These are phyloP conservation scores for Caenorhabditis sp. DNA, from an alignment of 2,888 invertebrate species.

Conservation along the genomic window DNA sequence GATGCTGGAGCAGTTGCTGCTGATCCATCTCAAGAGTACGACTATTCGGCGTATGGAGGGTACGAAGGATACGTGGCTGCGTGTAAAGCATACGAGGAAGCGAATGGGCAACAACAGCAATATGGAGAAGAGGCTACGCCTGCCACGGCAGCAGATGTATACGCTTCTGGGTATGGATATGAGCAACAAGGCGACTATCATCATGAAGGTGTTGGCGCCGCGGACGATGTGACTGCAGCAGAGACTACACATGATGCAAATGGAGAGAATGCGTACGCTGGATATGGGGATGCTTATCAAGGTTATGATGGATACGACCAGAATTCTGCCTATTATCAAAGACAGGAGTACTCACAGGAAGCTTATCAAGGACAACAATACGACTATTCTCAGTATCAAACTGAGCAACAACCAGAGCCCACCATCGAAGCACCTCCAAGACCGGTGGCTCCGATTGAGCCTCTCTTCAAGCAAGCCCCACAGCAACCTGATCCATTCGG, in stretches of 20 bases:
- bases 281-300: constrained; percentile 48
- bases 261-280: constrained; percentile 28
- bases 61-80: constrained; percentile 65
- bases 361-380: constrained; percentile 31
- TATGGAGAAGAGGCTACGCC: constrained; percentile 1
- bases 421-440: background rate
- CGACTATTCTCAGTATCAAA: constrained; percentile 33
- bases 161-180: constrained; percentile 46
- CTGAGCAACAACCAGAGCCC: constrained; percentile 1
- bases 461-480: constrained; percentile 67
- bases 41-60: constrained; percentile 69
- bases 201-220: constrained; percentile 37
- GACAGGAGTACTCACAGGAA: constrained; percentile 19
- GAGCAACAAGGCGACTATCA: constrained; percentile 51
- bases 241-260: constrained; percentile 6
- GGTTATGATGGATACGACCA: constrained; percentile 30
- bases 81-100: constrained; percentile 59
- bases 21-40: constrained; percentile 60
- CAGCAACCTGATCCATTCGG: constrained; percentile 77
- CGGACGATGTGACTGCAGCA: constrained; percentile 10
- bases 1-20: constrained; percentile 39
- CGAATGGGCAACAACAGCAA: constrained; percentile 16
- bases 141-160: constrained; percentile 6
- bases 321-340: constrained; percentile 12
- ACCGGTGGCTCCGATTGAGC: constrained; percentile 48